These are phyloP conservation scores for Cephus pygmeus DNA, from an alignment of 2,888 invertebrate genomes.

Conservation along the genomic window DNA sequence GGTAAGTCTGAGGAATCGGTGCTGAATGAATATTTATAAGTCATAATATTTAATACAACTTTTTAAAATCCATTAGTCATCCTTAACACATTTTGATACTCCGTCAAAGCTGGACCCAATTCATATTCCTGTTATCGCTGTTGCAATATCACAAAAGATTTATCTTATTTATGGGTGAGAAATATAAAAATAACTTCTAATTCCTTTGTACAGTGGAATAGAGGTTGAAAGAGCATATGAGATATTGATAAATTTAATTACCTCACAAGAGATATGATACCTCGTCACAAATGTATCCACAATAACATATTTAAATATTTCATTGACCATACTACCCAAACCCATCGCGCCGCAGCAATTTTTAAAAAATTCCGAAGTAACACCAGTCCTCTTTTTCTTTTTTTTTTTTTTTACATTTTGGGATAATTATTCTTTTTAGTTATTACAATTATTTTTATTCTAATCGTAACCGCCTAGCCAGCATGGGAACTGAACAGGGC, in stretches of 20 bases:
- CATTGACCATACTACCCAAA: neutral
- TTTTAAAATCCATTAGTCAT: neutral
- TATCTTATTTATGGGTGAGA: neutral
- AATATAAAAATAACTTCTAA: neutral
- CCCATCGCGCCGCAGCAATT: neutral
- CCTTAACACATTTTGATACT: neutral
- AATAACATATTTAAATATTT: neutral
- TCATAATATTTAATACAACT: neutral
- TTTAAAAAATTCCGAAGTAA: neutral
- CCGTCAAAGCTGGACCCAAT: neutral
- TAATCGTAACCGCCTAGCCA: neutral
- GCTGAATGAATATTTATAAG: neutral
- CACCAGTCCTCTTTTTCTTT: neutral
- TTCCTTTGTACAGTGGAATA: neutral
- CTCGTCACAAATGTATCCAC: neutral
- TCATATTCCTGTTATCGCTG: neutral
- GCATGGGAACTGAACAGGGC: neutral
- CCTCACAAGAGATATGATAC: neutral
- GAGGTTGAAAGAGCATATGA: neutral
- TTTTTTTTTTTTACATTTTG: neutral
- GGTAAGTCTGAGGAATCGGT: neutral
- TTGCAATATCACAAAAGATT: neutral
- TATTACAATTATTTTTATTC: neutral
- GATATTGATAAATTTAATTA: neutral
- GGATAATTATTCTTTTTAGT: neutral